Percentiles rank a stretch among this genome's conserved stretches.
phyloP scores from a whole-genome alignment of 2,113 vertebrate genomes.

The Carassius auratus region DNA sequence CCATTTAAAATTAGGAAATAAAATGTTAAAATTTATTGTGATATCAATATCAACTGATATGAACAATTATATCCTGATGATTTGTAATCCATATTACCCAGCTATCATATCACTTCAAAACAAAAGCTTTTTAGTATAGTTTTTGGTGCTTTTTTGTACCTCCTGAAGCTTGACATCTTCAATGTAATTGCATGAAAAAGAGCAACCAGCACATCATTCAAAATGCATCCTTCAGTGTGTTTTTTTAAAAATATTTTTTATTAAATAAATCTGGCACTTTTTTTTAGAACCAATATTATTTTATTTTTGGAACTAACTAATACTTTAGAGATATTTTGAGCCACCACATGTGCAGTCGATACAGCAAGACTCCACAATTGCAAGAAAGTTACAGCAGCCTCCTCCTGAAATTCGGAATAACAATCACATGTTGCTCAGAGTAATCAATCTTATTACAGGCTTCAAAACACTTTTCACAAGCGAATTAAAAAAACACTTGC shows the following conservation, averaged over 20 bases:
- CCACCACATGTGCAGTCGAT: conserved; percentile 59
- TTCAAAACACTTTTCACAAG: conserved; percentile 63
- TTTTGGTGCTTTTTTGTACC: not conserved
- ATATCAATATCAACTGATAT: too few relatives aligned
- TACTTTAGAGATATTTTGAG: conserved; percentile 54
- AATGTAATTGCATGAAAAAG: not conserved
- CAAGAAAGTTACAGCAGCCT: conserved; percentile 47
- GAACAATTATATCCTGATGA: too few relatives aligned
- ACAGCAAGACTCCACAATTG: conserved; percentile 65
- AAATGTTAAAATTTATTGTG: too few relatives aligned
- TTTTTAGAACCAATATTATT: not conserved
- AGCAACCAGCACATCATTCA: not conserved
- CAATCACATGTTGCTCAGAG: conserved; percentile 65
- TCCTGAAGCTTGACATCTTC: not conserved
- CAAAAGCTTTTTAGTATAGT: not conserved
- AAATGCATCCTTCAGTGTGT: not conserved
- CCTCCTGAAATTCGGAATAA: conserved; percentile 71
- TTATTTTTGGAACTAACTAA: not conserved
- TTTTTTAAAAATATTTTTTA: not conserved
- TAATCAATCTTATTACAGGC: conserved; percentile 66
- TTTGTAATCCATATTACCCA: too few relatives aligned
- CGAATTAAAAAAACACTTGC: conserved; percentile 29
- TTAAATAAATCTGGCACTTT: not conserved
- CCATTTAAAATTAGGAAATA: too few relatives aligned
- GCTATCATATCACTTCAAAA: not conserved